These are phyloP conservation scores for Aphelinus atriplicis DNA, from an alignment of 1,140 invertebrate species.

Conservation along the genomic window DNA sequence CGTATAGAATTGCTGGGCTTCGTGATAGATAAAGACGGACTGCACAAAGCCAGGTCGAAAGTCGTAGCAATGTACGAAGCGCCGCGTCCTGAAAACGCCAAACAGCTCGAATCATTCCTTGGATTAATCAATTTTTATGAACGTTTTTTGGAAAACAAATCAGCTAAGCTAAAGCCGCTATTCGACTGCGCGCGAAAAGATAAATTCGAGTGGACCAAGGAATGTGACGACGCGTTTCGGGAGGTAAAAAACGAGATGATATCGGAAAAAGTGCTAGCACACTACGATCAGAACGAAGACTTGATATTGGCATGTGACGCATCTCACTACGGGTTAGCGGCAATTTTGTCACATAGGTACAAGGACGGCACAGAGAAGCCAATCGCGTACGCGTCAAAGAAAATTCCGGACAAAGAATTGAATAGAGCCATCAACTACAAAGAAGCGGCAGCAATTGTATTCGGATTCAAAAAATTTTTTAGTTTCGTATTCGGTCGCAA, in stretches of 20 bases:
- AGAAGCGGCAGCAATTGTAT: conserved; percentile 61
- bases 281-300: conserved; percentile 56
- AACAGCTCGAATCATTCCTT: conserved; percentile 44
- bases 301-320: conserved; percentile 65
- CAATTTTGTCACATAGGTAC: conserved; percentile 61
- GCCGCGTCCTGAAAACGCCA: conserved; percentile 33
- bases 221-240: neutral
- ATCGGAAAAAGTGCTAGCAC: conserved; percentile 44
- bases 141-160: conserved; percentile 40
- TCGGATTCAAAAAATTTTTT: no score
- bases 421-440: conserved; percentile 63
- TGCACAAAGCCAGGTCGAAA: conserved; percentile 45
- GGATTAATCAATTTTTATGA: conserved; percentile 47
- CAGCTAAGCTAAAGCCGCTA: conserved; percentile 25
- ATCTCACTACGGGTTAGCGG: conserved; percentile 63
- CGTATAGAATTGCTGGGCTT: conserved; percentile 43
- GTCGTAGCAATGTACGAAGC: conserved; percentile 40
- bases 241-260: conserved; percentile 34
- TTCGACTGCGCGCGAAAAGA: conserved; percentile 13
- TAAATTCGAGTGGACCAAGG: conserved; percentile 1
- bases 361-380: conserved; percentile 53
- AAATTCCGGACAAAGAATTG: conserved; percentile 62
- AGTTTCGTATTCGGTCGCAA: conserved; percentile 59
- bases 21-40: conserved; percentile 44
- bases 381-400: no score